Conservation (phyloP, 2,113 vertebrate species). For the Crotalus helleri region DNA sequence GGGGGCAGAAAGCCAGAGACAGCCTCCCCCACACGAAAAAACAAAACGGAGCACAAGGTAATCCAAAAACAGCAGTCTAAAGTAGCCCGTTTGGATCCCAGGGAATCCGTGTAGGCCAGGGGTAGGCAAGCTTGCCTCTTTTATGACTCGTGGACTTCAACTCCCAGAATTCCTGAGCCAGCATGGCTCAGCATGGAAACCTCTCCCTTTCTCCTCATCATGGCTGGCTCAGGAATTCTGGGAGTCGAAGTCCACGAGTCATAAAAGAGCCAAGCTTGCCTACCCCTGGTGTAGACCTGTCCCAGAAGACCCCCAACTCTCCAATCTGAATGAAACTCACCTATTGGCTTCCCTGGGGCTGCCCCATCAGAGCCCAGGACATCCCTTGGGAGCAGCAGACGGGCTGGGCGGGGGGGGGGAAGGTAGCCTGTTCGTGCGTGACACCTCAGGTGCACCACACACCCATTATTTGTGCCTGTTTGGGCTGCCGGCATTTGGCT, state of each 20-base stretch:
- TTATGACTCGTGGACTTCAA: too few relatives aligned
- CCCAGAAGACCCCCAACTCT: background rate
- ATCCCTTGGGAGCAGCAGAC: background rate
- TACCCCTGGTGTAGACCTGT: too few relatives aligned
- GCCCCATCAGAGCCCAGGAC: background rate
- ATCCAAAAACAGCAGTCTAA: background rate
- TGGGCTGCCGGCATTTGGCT: background rate
- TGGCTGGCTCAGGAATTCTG: too few relatives aligned
- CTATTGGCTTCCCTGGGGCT: background rate
- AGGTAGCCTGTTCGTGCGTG: background rate
- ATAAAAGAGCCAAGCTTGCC: too few relatives aligned
- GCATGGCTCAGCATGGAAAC: too few relatives aligned
- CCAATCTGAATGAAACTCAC: background rate
- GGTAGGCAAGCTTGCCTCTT: too few relatives aligned
- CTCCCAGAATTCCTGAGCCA: too few relatives aligned
- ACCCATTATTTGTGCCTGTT: background rate
- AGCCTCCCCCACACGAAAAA: too few relatives aligned
- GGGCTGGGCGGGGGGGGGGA: fast-evolving
- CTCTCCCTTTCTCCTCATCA: too few relatives aligned
- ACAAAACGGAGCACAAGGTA: background rate
- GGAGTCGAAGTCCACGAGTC: too few relatives aligned
- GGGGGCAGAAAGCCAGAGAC: background rate
- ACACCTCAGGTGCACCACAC: background rate
- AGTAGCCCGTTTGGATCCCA: background rate
- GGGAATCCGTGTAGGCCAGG: background rate